These are phyloP conservation scores for Thamnophis sirtalis DNA, from an alignment of 2,113 vertebrate genomes.

Conservation along the genomic window DNA sequence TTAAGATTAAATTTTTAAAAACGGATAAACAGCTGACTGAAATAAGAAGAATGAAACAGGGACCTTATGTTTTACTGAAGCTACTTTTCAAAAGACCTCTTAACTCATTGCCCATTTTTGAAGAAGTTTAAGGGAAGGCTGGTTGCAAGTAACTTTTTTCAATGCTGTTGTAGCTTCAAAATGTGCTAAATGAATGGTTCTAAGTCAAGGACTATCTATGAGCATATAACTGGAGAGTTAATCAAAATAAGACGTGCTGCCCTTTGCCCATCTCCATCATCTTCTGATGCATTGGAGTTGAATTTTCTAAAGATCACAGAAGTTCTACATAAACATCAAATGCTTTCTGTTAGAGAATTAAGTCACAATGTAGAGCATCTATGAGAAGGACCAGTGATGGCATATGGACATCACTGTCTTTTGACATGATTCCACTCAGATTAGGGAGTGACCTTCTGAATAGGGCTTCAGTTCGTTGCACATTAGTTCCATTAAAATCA, in stretches of 20 bases:
- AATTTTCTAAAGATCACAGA: neutral
- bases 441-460: neutral
- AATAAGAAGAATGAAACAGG: neutral
- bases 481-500: neutral
- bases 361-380: neutral
- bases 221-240: neutral
- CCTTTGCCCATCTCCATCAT: neutral
- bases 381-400: neutral
- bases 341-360: neutral
- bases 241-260: neutral
- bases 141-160: neutral
- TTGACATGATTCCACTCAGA: neutral
- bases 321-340: neutral
- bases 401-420: neutral
- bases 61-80: neutral
- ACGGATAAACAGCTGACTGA: neutral
- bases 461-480: neutral
- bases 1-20: neutral
- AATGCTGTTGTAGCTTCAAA: neutral
- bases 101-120: neutral
- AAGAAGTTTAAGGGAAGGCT: neutral
- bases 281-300: neutral
- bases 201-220: too few species aligned
- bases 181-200: neutral
- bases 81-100: neutral